phyloP scores from a whole-genome alignment of 2,113 vertebrate species.

The Deroptyus accipitrinus region DNA sequence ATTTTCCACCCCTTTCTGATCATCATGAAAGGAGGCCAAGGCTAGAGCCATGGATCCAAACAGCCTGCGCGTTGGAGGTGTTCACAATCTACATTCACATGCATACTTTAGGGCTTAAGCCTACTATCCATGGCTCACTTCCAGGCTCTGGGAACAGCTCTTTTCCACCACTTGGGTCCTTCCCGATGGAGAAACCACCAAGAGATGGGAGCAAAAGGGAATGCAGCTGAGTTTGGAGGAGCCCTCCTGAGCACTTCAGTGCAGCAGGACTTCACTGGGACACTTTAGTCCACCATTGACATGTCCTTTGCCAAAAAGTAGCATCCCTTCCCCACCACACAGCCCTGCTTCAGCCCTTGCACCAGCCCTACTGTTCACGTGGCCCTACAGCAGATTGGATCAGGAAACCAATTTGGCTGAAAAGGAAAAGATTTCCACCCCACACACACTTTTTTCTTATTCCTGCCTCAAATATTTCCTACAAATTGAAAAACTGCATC shows the following conservation, averaged over 20 bases:
- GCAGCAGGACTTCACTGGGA: neutral
- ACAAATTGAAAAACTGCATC: neutral
- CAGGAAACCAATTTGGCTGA: neutral
- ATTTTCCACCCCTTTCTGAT: constrained; percentile 49
- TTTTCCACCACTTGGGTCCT: neutral
- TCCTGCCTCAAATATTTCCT: neutral
- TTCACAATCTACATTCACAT: neutral
- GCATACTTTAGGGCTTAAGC: neutral
- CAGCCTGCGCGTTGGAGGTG: neutral
- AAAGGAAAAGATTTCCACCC: accelerated
- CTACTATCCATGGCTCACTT: neutral
- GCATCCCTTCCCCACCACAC: neutral
- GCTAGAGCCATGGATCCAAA: neutral
- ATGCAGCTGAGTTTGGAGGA: neutral
- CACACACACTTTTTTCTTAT: neutral
- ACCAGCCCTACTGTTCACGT: neutral
- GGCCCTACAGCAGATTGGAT: neutral
- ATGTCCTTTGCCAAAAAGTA: neutral
- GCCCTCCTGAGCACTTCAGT: neutral
- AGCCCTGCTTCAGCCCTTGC: neutral
- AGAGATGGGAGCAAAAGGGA: neutral
- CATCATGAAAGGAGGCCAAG: neutral
- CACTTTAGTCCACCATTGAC: accelerated
- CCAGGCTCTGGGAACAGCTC: neutral
- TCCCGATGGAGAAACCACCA: neutral